Percentiles rank a stretch among this genome's conserved stretches.
phyloP scores from a whole-genome alignment of 2,888 invertebrate species.

The Eupithecia centaureata region DNA sequence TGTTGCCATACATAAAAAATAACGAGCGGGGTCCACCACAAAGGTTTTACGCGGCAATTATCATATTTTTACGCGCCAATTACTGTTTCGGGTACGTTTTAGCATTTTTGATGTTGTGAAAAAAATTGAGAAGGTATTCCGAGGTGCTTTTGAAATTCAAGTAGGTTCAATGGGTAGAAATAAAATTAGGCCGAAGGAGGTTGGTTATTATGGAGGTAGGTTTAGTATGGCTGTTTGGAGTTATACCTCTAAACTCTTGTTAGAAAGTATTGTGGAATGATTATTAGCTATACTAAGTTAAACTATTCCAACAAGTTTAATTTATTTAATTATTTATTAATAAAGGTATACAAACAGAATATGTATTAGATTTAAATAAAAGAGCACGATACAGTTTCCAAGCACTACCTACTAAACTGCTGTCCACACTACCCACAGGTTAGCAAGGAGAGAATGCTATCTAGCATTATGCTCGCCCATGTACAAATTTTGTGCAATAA shows the following conservation, averaged over 20 bases:
- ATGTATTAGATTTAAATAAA: too few species aligned
- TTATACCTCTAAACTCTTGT: background rate
- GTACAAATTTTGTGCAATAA: too few species aligned
- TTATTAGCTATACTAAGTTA: too few species aligned
- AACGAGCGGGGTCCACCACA: slow-evolving; percentile 67
- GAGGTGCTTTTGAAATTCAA: slow-evolving; percentile 48
- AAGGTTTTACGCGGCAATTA: slow-evolving; percentile 75
- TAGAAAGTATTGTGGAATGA: background rate
- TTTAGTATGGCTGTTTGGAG: background rate
- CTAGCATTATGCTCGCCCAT: too few species aligned
- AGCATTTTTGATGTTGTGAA: slow-evolving; percentile 49
- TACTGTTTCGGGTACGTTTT: slow-evolving; percentile 66
- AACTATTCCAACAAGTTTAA: too few species aligned
- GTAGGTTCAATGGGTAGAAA: slow-evolving; percentile 7
- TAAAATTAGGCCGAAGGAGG: background rate
- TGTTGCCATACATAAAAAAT: slow-evolving; percentile 66
- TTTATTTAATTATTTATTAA: too few species aligned
- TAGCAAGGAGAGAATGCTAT: too few species aligned
- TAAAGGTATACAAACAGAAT: too few species aligned
- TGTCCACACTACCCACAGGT: too few species aligned
- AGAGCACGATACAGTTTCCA: too few species aligned
- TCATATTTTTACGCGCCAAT: slow-evolving; percentile 74
- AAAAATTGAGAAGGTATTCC: slow-evolving; percentile 48
- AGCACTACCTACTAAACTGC: too few species aligned
- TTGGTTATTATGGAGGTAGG: background rate